A percentile compares a stretch with the other conserved stretches of the same genome.
These are phyloP conservation scores for Drosophila baimaii DNA, from an alignment of 1,140 invertebrate species.

Conservation along the genomic window DNA sequence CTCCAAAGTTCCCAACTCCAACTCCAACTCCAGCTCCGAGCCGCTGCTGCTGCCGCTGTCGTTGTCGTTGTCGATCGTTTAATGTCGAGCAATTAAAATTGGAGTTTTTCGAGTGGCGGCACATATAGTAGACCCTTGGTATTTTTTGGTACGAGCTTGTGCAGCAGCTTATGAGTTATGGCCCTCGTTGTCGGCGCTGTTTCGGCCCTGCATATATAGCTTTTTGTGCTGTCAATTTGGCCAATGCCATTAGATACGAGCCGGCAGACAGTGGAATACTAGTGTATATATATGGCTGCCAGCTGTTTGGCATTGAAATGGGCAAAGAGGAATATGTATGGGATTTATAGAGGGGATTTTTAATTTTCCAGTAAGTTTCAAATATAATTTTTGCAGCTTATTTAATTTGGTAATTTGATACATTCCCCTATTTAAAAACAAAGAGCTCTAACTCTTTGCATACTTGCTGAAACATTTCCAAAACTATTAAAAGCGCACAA, in stretches of 20 bases:
- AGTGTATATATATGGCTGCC: slow-evolving; percentile 3
- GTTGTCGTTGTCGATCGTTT: slow-evolving; percentile 69
- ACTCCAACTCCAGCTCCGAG: slow-evolving; percentile 21
- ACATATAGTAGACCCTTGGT: slow-evolving; percentile 47
- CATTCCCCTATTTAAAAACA: too few relatives aligned
- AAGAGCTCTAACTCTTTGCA: too few relatives aligned
- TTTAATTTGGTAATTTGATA: too few relatives aligned
- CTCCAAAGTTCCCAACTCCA: slow-evolving; percentile 46
- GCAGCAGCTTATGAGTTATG: slow-evolving; percentile 69
- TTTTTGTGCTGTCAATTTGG: slow-evolving; percentile 60
- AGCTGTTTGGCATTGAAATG: slow-evolving; percentile 20
- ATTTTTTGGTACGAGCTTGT: slow-evolving; percentile 39
- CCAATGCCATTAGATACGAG: slow-evolving; percentile 46
- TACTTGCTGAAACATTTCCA: slow-evolving; percentile 32
- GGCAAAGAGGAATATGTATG: background rate
- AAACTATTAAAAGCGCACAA: slow-evolving; percentile 30
- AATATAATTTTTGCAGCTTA: background rate
- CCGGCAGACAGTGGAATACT: background rate
- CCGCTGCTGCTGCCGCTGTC: slow-evolving; percentile 6
- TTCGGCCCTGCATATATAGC: slow-evolving; percentile 42
- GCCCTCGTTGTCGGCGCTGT: slow-evolving; percentile 50
- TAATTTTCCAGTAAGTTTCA: background rate
- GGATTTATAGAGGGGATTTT: background rate
- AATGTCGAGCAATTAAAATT: slow-evolving; percentile 83
- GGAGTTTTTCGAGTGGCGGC: slow-evolving; percentile 62